A percentile compares a stretch with the other conserved stretches of the same genome.
phyloP scores from a whole-genome alignment of 2,113 vertebrate genomes.

The Austrofundulus limnaeus region DNA sequence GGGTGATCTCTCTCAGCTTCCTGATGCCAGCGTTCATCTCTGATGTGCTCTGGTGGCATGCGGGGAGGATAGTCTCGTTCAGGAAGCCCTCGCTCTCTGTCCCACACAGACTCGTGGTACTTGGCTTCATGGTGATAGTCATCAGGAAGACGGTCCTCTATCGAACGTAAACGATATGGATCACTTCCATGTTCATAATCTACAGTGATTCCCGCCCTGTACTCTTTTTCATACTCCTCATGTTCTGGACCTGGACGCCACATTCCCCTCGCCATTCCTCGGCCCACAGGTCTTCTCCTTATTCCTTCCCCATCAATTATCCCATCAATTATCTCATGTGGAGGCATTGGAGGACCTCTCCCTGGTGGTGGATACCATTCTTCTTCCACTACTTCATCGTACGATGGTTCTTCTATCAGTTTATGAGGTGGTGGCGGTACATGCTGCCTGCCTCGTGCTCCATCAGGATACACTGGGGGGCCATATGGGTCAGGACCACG shows the following conservation, averaged over 20 bases:
- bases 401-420: slow-evolving; percentile 46
- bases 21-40: slow-evolving; percentile 86
- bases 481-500: slow-evolving; percentile 70
- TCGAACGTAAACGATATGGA: slow-evolving; percentile 78
- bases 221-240: slow-evolving; percentile 66
- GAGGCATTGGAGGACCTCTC: slow-evolving; percentile 52
- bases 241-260: slow-evolving; percentile 77
- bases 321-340: slow-evolving; percentile 60
- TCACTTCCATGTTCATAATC: slow-evolving; percentile 81
- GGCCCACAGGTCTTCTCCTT: slow-evolving; percentile 77
- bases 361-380: slow-evolving; percentile 52
- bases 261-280: slow-evolving; percentile 74
- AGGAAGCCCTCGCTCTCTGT: slow-evolving; percentile 76
- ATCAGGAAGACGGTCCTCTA: slow-evolving; percentile 77
- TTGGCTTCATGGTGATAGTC: slow-evolving; percentile 83
- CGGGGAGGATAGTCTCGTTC: slow-evolving; percentile 84
- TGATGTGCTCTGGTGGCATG: slow-evolving; percentile 84
- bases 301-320: slow-evolving; percentile 53
- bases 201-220: slow-evolving; percentile 52
- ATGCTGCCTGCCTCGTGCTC: slow-evolving; percentile 63
- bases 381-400: slow-evolving; percentile 49
- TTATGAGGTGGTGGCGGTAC: slow-evolving; percentile 75
- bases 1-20: slow-evolving; percentile 74
- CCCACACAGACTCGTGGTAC: slow-evolving; percentile 84
- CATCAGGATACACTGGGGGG: slow-evolving; percentile 78